Conservation (phyloP, 2,888 invertebrate genomes). For the Drosophila meridionalis region DNA sequence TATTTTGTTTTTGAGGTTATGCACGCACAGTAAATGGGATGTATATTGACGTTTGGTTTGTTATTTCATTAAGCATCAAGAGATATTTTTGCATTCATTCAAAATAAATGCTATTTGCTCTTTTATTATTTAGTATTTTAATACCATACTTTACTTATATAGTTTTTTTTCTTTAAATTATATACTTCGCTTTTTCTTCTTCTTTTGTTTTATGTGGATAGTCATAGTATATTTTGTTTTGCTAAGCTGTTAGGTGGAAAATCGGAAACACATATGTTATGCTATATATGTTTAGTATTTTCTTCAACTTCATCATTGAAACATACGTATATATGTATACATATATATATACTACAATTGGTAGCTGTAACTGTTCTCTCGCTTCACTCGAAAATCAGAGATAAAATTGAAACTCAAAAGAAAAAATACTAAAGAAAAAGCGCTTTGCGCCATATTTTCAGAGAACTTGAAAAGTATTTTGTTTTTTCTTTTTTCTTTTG, state of each 20-base stretch:
- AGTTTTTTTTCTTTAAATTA: not conserved
- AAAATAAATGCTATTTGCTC: conserved; percentile 56
- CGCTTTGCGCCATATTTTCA: conserved; percentile 50
- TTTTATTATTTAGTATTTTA: conserved; percentile 28
- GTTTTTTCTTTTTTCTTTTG: not conserved
- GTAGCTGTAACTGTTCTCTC: conserved; percentile 36
- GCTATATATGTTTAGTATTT: conserved; percentile 56
- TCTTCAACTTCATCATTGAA: conserved; percentile 41
- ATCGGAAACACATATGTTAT: conserved; percentile 70
- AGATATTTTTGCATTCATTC: conserved; percentile 30
- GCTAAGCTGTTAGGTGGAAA: conserved; percentile 80
- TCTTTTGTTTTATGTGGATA: conserved; percentile 5
- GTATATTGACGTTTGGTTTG: conserved; percentile 9
- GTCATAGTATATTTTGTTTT: conserved; percentile 22
- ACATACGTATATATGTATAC: conserved; percentile 38
- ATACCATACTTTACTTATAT: conserved; percentile 21
- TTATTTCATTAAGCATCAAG: conserved; percentile 23
- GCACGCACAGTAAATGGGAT: conserved; percentile 26
- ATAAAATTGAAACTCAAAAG: not conserved
- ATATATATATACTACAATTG: conserved; percentile 36
- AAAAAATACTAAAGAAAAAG: conserved; percentile 13
- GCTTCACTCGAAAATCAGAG: not conserved
- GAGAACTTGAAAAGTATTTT: conserved; percentile 7
- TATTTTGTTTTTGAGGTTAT: conserved; percentile 27
- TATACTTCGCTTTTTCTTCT: conserved; percentile 1